A percentile compares a stretch with the other conserved stretches of the same genome.
These are phyloP conservation scores for Streptopelia turtur DNA, from an alignment of 2,797 vertebrate genomes.

Conservation along the genomic window DNA sequence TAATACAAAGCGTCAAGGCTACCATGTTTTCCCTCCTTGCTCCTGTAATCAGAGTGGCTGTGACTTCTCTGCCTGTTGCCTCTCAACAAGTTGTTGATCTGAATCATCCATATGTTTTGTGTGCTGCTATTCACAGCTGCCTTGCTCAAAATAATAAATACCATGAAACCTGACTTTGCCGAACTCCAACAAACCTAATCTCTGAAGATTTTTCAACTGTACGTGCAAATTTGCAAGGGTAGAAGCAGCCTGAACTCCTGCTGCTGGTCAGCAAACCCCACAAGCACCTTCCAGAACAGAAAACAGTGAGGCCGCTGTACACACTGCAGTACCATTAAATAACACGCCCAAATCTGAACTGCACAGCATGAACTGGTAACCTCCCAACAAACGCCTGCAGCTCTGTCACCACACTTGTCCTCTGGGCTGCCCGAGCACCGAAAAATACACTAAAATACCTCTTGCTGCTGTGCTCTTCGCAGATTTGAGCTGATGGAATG, in stretches of 20 bases:
- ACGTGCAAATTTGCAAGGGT: not conserved
- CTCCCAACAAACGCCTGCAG: not conserved
- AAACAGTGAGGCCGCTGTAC: not conserved
- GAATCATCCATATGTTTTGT: not conserved
- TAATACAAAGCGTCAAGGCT: not conserved
- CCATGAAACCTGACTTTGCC: not conserved
- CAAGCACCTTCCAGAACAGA: accelerated
- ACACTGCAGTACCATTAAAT: accelerated
- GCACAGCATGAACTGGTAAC: no score
- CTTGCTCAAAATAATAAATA: not conserved
- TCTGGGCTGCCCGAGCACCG: not conserved
- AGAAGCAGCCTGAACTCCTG: not conserved
- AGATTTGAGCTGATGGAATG: accelerated
- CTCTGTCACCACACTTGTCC: not conserved
- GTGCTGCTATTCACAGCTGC: not conserved
- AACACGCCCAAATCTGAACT: not conserved
- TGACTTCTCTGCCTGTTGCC: not conserved
- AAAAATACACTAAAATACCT: accelerated
- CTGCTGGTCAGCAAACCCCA: not conserved
- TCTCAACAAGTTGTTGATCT: not conserved
- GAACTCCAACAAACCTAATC: not conserved
- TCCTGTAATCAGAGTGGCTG: not conserved
- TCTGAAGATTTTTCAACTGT: not conserved
- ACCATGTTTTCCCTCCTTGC: not conserved
- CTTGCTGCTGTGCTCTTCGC: accelerated